A percentile compares a stretch with the other conserved stretches of the same genome.
These are phyloP conservation scores for Allygus modestus DNA, from an alignment of 2,888 invertebrate species.

Conservation along the genomic window DNA sequence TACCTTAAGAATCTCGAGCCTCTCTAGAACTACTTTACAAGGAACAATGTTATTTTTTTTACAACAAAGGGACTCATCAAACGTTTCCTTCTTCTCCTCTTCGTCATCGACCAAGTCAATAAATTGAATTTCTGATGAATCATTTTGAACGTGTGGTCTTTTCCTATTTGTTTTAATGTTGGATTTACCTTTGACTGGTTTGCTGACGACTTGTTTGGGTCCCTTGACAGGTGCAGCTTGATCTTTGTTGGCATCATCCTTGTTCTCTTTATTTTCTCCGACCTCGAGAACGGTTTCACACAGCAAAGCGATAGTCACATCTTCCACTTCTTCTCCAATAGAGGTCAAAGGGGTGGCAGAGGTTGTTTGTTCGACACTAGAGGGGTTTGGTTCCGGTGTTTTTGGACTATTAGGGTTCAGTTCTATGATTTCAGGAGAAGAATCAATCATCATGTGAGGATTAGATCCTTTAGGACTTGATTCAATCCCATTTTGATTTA, in stretches of 20 bases:
- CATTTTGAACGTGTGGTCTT: neutral
- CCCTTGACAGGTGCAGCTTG: neutral
- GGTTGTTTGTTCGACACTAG: neutral
- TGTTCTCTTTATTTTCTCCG: slow-evolving; percentile 28
- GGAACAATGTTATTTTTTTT: slow-evolving; percentile 34
- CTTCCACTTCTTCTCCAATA: neutral
- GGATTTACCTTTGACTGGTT: slow-evolving; percentile 1
- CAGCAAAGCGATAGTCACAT: neutral
- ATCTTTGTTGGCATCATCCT: slow-evolving; percentile 20
- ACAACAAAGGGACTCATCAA: neutral
- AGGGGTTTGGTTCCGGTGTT: neutral
- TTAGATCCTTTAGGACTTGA: neutral
- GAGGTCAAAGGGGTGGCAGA: neutral
- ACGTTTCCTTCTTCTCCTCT: neutral
- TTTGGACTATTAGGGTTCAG: neutral
- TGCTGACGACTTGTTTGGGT: neutral
- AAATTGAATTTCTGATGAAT: neutral
- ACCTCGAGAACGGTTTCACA: slow-evolving; percentile 42
- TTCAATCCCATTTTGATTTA: neutral
- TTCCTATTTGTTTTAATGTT: neutral
- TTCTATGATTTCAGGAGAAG: neutral
- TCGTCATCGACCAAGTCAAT: slow-evolving; percentile 23
- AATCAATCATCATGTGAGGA: neutral
- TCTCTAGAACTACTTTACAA: slow-evolving; percentile 8
- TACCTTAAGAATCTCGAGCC: neutral